Evolutionary conservation across 2,888 invertebrate genomes (phyloP).

Genomic region (Clistopyga incitator): DNA sequence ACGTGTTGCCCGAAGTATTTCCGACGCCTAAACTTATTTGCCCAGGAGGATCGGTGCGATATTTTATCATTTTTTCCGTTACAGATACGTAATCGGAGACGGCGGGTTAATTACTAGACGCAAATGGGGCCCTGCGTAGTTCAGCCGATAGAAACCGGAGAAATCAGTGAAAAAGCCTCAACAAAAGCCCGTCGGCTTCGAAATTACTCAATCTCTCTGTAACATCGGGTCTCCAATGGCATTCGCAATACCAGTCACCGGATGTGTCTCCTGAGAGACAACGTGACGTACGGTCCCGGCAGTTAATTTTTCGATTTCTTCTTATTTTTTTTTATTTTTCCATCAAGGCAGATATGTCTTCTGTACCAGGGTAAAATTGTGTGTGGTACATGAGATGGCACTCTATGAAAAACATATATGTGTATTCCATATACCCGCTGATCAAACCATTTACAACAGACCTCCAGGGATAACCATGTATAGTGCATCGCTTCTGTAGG

Average conservation of each 20-base stretch:
- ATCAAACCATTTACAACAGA: constrained; percentile 62
- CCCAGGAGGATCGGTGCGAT: constrained; percentile 72
- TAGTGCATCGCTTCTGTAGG: background rate
- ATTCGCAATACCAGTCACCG: background rate
- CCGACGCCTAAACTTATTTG: constrained; percentile 78
- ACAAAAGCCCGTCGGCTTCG: background rate
- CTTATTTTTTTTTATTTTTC: constrained; percentile 7
- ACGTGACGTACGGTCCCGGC: constrained; percentile 8
- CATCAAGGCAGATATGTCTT: background rate
- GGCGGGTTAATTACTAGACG: background rate
- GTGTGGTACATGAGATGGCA: constrained; percentile 7
- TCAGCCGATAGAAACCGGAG: background rate
- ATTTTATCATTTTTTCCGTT: constrained; percentile 66
- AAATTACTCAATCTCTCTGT: background rate
- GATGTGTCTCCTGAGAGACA: background rate
- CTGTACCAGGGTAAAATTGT: constrained; percentile 16
- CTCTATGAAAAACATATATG: background rate
- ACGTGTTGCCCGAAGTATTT: constrained; percentile 80
- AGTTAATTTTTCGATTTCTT: constrained; percentile 48
- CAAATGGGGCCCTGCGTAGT: background rate
- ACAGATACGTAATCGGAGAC: constrained; percentile 5
- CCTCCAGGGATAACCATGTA: constrained; percentile 23
- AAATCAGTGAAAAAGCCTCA: background rate
- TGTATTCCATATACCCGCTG: constrained; percentile 46
- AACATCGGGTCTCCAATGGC: background rate